Conservation (phyloP, 2,888 invertebrate species). For the Synergus japonicus region DNA sequence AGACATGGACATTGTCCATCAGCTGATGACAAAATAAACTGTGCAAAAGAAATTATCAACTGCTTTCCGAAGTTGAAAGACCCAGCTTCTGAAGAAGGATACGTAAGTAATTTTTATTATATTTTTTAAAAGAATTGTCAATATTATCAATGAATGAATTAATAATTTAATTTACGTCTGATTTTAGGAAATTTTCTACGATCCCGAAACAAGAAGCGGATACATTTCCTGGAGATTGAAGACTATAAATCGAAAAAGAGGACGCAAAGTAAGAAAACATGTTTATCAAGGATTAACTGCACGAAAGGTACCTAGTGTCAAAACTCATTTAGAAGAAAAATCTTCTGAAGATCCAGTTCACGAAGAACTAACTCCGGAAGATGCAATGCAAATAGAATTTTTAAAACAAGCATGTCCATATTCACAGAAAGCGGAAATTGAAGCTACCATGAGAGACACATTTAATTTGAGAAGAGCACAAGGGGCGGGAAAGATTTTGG, state of each 20-base stretch:
- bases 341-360: neutral
- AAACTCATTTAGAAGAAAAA: neutral
- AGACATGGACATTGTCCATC: conserved; percentile 43
- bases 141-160: neutral
- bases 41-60: conserved; percentile 41
- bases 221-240: conserved; percentile 48
- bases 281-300: neutral
- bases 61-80: conserved; percentile 43
- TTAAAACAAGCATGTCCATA: conserved; percentile 31
- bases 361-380: neutral
- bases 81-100: conserved; percentile 26
- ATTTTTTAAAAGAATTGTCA: neutral
- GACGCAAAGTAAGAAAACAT: conserved; percentile 2
- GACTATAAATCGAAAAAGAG: conserved; percentile 47
- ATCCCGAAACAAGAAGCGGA: conserved; percentile 48
- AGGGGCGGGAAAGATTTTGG: conserved; percentile 40
- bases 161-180: neutral
- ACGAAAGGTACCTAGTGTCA: neutral
- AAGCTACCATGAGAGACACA: conserved; percentile 43
- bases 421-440: conserved; percentile 46
- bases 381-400: neutral
- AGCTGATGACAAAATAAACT: conserved; percentile 41
- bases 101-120: conserved; percentile 6
- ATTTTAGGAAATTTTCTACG: conserved; percentile 50
- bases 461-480: conserved; percentile 42